A percentile compares a stretch with the other conserved stretches of the same genome.
Conservation (phyloP, 2,797 vertebrate genomes). For the Rhynchotus rufescens region DNA sequence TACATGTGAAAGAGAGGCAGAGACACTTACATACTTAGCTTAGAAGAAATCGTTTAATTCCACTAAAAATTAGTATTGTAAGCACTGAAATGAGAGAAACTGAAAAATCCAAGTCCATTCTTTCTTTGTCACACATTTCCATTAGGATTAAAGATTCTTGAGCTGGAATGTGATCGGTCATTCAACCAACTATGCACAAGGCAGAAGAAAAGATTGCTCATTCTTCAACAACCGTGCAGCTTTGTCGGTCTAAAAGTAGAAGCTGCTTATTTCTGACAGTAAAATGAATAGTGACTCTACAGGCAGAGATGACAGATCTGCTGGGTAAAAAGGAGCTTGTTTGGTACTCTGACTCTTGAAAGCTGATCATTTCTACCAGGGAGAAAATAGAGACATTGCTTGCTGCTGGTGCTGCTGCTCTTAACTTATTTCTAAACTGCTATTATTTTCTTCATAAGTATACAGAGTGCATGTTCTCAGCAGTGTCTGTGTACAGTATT, state of each 20-base stretch:
- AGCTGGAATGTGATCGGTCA: not conserved
- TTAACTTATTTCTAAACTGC: constrained; percentile 2
- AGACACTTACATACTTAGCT: not conserved
- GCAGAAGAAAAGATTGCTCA: not conserved
- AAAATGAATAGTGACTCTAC: not conserved
- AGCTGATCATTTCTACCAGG: not conserved
- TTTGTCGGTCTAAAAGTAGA: constrained; percentile 24
- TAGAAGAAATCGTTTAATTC: not conserved
- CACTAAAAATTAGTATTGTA: not conserved
- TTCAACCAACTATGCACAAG: not conserved
- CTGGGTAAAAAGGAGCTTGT: not conserved
- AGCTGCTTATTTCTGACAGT: constrained; percentile 15
- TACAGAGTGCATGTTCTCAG: not conserved
- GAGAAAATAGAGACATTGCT: not conserved
- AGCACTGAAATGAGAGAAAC: not conserved
- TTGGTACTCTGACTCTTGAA: not conserved
- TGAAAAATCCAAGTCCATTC: not conserved
- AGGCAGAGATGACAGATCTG: not conserved
- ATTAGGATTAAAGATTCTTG: constrained; percentile 5
- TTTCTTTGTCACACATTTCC: not conserved
- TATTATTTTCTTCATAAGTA: not conserved
- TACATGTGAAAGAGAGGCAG: not conserved
- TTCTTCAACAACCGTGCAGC: not conserved
- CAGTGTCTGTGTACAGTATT: not conserved
- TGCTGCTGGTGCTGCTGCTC: not conserved